Evolutionary conservation across 2,113 vertebrate species (phyloP).

Genomic region (Ophthalmolycus amberensis): DNA sequence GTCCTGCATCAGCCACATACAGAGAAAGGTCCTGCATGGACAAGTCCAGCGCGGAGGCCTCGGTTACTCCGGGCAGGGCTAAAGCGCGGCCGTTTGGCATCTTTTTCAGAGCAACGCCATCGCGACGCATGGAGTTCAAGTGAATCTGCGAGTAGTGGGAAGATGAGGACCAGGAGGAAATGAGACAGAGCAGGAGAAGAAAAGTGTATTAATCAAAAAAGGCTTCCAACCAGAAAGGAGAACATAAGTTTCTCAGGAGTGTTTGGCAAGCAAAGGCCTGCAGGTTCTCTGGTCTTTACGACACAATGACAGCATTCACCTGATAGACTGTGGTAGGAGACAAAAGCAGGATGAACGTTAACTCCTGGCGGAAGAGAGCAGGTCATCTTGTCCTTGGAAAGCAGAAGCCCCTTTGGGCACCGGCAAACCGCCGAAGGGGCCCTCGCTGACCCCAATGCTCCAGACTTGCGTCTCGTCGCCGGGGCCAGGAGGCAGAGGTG

Average conservation of each 20-base stretch:
- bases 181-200: not conserved
- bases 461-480: not conserved
- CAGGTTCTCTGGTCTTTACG: not conserved
- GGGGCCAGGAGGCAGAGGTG: constrained; percentile 88
- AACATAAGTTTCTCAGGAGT: not conserved
- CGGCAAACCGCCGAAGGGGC: constrained; percentile 80
- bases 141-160: constrained; percentile 82
- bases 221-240: not conserved
- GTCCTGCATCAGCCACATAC: constrained; percentile 83
- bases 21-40: constrained; percentile 79
- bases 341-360: constrained; percentile 85
- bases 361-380: constrained; percentile 82
- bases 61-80: constrained; percentile 78
- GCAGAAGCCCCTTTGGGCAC: constrained; percentile 82
- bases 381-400: constrained; percentile 81
- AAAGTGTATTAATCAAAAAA: not conserved
- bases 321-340: constrained; percentile 78
- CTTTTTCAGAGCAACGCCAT: constrained; percentile 61
- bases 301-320: constrained; percentile 73
- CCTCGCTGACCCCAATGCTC: not conserved
- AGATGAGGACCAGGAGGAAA: not conserved
- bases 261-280: not conserved
- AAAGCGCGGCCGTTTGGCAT: constrained; percentile 78
- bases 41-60: constrained; percentile 81
- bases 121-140: constrained; percentile 78